These are phyloP conservation scores for Cottus gobio DNA, from an alignment of 2,113 vertebrate species.

Conservation along the genomic window DNA sequence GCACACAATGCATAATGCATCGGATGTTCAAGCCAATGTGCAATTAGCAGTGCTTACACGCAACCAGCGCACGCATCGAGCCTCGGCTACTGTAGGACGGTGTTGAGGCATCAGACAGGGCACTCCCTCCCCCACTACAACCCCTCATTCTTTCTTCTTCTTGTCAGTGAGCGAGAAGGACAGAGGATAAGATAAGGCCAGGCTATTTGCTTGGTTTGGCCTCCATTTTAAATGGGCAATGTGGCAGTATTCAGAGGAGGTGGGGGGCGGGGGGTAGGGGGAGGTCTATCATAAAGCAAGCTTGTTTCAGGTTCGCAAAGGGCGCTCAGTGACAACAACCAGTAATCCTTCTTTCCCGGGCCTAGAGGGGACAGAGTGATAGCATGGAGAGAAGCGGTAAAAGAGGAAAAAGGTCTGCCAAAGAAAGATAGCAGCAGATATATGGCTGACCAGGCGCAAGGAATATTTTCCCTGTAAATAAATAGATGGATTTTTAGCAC, in stretches of 20 bases:
- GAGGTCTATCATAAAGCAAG: conserved; percentile 62
- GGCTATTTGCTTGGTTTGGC: conserved; percentile 62
- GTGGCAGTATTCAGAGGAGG: conserved; percentile 60
- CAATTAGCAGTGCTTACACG: conserved; percentile 74
- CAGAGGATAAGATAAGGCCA: conserved; percentile 68
- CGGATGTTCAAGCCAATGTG: conserved; percentile 39
- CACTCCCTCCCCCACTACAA: conserved; percentile 30
- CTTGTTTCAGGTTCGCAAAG: conserved; percentile 67
- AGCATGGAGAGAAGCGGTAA: conserved; percentile 7
- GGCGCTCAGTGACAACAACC: conserved; percentile 59
- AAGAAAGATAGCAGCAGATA: conserved; percentile 35
- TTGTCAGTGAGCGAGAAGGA: conserved; percentile 47
- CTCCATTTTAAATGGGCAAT: conserved; percentile 67
- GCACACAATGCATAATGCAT: conserved; percentile 76
- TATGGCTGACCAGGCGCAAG: conserved; percentile 22
- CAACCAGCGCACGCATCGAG: conserved; percentile 50
- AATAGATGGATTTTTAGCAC: conserved; percentile 16
- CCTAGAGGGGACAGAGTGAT: conserved; percentile 50
- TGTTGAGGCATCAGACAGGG: conserved; percentile 43
- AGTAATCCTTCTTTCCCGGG: conserved; percentile 53
- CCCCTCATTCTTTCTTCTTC: conserved; percentile 42
- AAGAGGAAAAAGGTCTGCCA: conserved; percentile 15
- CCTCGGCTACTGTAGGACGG: conserved; percentile 33
- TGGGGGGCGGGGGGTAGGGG: conserved; percentile 31
- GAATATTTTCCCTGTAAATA: conserved; percentile 8